A percentile compares a stretch with the other conserved stretches of the same genome.
Conservation (phyloP, 2,113 vertebrate species). For the Lagenorhynchus albirostris region DNA sequence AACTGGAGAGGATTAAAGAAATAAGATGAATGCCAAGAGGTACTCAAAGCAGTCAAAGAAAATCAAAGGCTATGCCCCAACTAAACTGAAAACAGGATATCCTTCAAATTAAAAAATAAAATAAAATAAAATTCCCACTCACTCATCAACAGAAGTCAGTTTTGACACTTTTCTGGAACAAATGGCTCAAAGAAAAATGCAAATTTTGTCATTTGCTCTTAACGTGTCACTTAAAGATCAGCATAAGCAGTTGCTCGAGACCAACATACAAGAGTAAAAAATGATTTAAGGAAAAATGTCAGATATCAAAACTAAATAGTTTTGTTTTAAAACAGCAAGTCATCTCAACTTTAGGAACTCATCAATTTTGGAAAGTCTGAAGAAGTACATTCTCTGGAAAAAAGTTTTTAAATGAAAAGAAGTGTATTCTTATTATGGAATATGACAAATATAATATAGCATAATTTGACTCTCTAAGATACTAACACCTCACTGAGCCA, state of each 20-base stretch:
- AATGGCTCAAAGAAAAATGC: slow-evolving; percentile 40
- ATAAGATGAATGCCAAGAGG: slow-evolving; percentile 32
- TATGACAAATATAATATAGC: slow-evolving; percentile 6
- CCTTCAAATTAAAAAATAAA: slow-evolving; percentile 27
- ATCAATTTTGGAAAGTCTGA: slow-evolving; percentile 20
- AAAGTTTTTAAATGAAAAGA: background rate
- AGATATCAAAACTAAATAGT: background rate
- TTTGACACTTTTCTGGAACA: slow-evolving; percentile 40
- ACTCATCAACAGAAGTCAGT: slow-evolving; percentile 42
- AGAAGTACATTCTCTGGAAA: background rate
- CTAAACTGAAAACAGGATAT: slow-evolving; percentile 54
- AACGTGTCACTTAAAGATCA: slow-evolving; percentile 25
- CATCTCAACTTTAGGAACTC: background rate
- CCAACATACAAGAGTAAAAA: background rate
- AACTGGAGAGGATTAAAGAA: slow-evolving; percentile 30
- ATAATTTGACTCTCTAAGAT: background rate
- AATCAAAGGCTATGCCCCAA: slow-evolving; percentile 23
- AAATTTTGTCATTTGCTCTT: slow-evolving; percentile 47
- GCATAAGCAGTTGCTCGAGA: background rate
- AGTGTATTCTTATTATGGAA: background rate
- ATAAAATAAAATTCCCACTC: background rate
- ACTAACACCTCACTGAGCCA: background rate
- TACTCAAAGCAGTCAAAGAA: slow-evolving; percentile 45
- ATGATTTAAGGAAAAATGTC: background rate
- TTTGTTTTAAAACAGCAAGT: slow-evolving; percentile 49